A percentile compares a stretch with the other conserved stretches of the same genome.
Evolutionary conservation across 2,797 vertebrate species (phyloP).

Genomic region (Coccyzus lansbergi): DNA sequence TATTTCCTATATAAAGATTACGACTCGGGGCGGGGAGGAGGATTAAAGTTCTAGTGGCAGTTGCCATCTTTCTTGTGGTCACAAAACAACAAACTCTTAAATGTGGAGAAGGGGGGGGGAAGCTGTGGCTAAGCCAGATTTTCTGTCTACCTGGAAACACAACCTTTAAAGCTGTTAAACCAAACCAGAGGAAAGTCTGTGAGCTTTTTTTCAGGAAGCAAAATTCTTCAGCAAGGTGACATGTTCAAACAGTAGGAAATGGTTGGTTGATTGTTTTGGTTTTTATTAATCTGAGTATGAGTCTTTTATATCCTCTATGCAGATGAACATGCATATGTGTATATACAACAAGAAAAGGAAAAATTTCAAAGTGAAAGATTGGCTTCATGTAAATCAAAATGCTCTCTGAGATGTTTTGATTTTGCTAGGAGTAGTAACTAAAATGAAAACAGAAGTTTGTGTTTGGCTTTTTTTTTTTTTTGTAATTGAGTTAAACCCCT

Average conservation of each 20-base stretch:
- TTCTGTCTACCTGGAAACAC: neutral
- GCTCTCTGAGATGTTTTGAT: neutral
- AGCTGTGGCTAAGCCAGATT: conserved; percentile 26
- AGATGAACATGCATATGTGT: neutral
- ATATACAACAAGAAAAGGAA: neutral
- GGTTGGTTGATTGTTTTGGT: no score
- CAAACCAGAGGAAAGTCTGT: neutral
- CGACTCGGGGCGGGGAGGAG: neutral
- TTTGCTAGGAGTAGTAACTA: neutral
- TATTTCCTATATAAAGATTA: neutral
- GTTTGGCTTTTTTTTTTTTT: no score
- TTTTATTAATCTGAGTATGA: neutral
- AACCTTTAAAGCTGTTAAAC: neutral
- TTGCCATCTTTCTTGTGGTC: neutral
- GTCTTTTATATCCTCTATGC: neutral
- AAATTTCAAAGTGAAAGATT: neutral
- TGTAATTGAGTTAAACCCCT: neutral
- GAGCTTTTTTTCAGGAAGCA: neutral
- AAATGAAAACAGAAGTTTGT: neutral
- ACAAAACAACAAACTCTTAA: neutral
- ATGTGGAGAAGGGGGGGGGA: neutral
- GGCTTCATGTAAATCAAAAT: neutral
- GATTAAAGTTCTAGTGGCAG: neutral
- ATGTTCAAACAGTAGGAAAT: neutral
- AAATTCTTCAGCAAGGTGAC: neutral